Conservation (phyloP, 2,113 vertebrate genomes). For the Boleophthalmus pectinirostris region DNA sequence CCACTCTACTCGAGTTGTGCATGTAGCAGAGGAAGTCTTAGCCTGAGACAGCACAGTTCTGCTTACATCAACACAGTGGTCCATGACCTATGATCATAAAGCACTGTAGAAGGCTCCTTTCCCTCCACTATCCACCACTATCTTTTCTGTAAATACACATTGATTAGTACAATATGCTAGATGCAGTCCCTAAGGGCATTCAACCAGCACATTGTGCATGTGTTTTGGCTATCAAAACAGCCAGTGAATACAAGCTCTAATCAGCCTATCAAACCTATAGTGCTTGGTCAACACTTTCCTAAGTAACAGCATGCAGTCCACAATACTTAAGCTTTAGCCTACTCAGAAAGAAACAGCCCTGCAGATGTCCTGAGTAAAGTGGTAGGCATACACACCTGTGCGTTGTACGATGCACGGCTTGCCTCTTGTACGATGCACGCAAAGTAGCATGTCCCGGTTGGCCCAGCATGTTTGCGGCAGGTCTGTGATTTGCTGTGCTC, state of each 20-base stretch:
- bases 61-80: constrained; percentile 62
- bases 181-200: constrained; percentile 19
- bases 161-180: constrained; percentile 22
- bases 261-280: constrained; percentile 22
- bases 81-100: constrained; percentile 64
- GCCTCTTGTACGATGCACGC: constrained; percentile 74
- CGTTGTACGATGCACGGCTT: constrained; percentile 78
- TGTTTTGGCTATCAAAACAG: constrained; percentile 25
- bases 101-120: constrained; percentile 53
- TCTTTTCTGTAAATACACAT: constrained; percentile 18
- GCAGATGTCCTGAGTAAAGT: constrained; percentile 23
- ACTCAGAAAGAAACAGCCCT: constrained; percentile 34
- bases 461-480: constrained; percentile 80
- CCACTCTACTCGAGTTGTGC: constrained; percentile 29
- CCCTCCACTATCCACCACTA: constrained; percentile 10
- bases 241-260: constrained; percentile 11
- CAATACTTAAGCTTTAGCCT: constrained; percentile 41
- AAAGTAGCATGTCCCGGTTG: constrained; percentile 77
- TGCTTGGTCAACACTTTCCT: constrained; percentile 16
- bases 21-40: constrained; percentile 26
- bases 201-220: neutral
- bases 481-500: constrained; percentile 60
- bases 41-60: constrained; percentile 51
- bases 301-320: constrained; percentile 32
- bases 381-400: constrained; percentile 83